Percentiles rank a stretch among this genome's conserved stretches.
phyloP scores from a whole-genome alignment of 2,113 vertebrate species.

The Clarias magur region DNA sequence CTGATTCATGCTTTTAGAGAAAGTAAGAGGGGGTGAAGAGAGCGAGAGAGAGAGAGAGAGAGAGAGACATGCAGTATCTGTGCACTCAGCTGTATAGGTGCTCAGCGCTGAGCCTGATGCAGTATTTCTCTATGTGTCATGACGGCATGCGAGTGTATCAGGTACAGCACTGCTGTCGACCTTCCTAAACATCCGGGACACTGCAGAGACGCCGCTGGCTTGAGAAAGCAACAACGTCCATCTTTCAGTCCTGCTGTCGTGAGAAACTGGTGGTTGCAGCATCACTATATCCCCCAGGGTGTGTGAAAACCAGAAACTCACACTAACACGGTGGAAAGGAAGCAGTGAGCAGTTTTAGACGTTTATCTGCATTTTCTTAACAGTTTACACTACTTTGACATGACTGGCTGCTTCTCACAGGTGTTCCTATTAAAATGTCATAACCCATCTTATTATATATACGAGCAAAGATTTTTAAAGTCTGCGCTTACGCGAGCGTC shows the following conservation, averaged over 20 bases:
- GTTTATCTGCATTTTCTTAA: no score
- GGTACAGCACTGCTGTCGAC: not conserved
- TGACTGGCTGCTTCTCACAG: no score
- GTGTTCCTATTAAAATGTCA: no score
- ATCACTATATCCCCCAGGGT: not conserved
- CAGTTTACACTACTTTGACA: no score
- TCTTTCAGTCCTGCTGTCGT: not conserved
- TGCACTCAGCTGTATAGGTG: not conserved
- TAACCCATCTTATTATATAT: no score
- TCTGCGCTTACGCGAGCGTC: no score
- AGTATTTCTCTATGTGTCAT: not conserved
- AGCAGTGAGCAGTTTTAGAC: not conserved
- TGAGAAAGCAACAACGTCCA: not conserved
- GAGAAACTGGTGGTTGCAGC: not conserved
- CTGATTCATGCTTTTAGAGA: slow-evolving; percentile 1
- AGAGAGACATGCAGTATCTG: no score
- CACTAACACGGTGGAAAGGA: not conserved
- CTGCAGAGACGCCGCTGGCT: not conserved
- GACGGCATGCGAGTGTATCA: not conserved
- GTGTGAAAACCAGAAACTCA: not conserved
- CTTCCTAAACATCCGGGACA: not conserved
- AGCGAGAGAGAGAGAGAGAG: not conserved
- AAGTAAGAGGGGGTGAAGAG: not conserved
- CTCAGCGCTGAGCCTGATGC: not conserved
- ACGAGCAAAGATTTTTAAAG: no score